Conservation (phyloP, 2,113 vertebrate species). For the Pteropus alecto region DNA sequence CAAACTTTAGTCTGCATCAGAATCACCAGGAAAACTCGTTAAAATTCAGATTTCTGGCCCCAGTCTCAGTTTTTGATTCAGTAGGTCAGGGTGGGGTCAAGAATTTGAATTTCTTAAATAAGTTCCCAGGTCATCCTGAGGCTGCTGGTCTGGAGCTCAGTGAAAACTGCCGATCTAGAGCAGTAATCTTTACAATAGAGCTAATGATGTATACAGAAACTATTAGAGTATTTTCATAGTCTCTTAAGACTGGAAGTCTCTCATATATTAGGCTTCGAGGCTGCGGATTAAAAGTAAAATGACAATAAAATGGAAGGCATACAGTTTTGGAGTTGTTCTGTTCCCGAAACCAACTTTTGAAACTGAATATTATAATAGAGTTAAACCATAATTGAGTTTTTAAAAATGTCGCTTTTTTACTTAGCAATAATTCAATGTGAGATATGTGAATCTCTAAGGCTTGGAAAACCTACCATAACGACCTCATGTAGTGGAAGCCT, state of each 20-base stretch:
- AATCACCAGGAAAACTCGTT: background rate
- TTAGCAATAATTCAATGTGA: background rate
- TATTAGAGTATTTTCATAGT: background rate
- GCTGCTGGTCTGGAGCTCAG: background rate
- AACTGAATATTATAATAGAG: background rate
- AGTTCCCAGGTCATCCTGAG: background rate
- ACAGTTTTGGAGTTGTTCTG: background rate
- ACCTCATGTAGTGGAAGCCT: background rate
- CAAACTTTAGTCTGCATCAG: background rate
- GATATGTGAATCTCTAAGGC: background rate
- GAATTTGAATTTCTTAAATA: background rate
- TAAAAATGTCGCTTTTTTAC: background rate
- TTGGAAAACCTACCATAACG: background rate
- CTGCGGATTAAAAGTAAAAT: background rate
- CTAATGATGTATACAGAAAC: background rate
- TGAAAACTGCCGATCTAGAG: background rate
- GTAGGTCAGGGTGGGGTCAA: background rate
- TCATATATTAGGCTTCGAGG: background rate
- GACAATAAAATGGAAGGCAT: background rate
- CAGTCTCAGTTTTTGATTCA: background rate
- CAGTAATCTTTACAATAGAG: background rate
- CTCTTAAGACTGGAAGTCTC: background rate
- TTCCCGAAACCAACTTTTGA: background rate
- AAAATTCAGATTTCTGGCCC: background rate
- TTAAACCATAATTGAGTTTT: background rate